Evolutionary conservation across 2,113 vertebrate genomes (phyloP).

Genomic region (Chaenocephalus aceratus): DNA sequence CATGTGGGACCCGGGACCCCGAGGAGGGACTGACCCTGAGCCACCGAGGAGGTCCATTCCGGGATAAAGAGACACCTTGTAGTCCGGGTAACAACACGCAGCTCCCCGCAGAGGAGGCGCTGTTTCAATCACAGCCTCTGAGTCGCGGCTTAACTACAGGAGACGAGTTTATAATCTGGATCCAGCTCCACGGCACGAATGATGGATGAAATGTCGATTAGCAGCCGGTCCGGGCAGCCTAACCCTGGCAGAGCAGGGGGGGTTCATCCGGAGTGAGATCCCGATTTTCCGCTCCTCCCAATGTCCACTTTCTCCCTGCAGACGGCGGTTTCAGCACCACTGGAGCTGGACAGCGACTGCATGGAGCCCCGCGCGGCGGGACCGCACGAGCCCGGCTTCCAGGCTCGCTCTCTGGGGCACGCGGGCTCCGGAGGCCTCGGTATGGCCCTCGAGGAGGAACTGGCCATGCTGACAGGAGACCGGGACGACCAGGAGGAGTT

Average conservation of each 20-base stretch:
- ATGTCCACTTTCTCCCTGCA: constrained; percentile 89
- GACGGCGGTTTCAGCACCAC: constrained; percentile 89
- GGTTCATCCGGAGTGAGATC: constrained; percentile 73
- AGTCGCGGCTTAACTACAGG: constrained; percentile 32
- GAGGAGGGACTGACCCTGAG: constrained; percentile 69
- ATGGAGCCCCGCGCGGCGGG: constrained; percentile 82
- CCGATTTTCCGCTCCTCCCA: constrained; percentile 64
- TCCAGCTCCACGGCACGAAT: constrained; percentile 6
- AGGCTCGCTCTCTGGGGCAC: constrained; percentile 69
- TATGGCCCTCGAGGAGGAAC: constrained; percentile 87
- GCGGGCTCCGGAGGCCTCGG: constrained; percentile 83
- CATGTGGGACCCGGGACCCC: constrained; percentile 80
- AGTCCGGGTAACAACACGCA: constrained; percentile 8
- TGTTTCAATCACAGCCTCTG: constrained; percentile 51
- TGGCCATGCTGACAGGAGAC: constrained; percentile 85
- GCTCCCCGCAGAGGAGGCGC: constrained; percentile 57
- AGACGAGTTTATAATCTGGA: constrained; percentile 36
- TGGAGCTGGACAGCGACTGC: constrained; percentile 92
- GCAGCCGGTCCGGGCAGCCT: constrained; percentile 60
- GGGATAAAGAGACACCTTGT: constrained; percentile 35
- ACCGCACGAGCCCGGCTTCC: constrained; percentile 70
- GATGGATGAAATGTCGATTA: constrained; percentile 74
- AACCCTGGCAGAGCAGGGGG: constrained; percentile 69
- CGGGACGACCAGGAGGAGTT: constrained; percentile 78
- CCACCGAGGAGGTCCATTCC: constrained; percentile 72